phyloP scores from a whole-genome alignment of 2,113 vertebrate genomes.

The Paradoxurus hermaphroditus region DNA sequence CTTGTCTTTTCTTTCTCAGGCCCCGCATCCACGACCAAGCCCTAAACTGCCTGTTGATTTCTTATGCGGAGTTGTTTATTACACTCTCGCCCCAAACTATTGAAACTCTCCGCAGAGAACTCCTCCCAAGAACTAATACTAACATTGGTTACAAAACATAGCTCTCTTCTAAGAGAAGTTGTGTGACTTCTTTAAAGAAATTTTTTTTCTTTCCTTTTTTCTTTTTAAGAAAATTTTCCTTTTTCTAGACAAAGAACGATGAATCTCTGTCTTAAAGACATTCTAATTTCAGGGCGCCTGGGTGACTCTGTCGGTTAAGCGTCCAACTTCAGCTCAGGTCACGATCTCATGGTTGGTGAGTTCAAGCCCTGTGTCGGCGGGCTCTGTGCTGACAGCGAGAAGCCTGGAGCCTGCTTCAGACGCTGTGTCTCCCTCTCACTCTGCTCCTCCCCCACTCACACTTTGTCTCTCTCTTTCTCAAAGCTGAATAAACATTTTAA shows the following conservation, averaged over 20 bases:
- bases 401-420: no score
- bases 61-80: background rate
- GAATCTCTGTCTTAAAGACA: background rate
- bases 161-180: background rate
- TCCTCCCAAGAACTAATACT: background rate
- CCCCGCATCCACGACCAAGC: background rate
- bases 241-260: background rate
- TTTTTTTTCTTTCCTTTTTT: background rate
- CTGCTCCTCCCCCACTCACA: no score
- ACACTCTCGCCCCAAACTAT: background rate
- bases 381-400: no score
- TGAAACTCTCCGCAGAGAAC: background rate
- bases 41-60: background rate
- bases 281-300: background rate
- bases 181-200: background rate
- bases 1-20: background rate
- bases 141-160: background rate
- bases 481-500: no score
- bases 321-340: no score
- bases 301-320: no score
- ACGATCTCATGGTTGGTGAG: no score
- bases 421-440: no score
- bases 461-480: no score
- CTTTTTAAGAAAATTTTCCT: background rate
- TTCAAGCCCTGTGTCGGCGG: no score